Conservation (phyloP, 2,113 vertebrate genomes). For the Trachemys scripta region DNA sequence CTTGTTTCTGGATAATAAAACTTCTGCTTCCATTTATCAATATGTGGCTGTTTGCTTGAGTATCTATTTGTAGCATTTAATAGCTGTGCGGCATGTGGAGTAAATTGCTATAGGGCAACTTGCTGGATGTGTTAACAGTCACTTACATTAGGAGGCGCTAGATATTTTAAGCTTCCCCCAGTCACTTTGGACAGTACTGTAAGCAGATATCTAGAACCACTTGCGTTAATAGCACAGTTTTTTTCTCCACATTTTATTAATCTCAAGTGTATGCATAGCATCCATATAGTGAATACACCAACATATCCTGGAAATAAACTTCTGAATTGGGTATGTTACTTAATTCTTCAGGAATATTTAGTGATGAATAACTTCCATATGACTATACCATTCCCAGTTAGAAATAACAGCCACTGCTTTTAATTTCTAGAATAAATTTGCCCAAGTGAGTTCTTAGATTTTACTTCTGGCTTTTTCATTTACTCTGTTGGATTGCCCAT, state of each 20-base stretch:
- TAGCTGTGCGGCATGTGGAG: slow-evolving; percentile 6
- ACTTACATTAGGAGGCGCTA: not conserved
- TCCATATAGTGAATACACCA: slow-evolving; percentile 23
- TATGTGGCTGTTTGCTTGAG: not conserved
- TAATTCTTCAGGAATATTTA: not conserved
- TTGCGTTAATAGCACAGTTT: not conserved
- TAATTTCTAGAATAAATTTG: slow-evolving; percentile 22
- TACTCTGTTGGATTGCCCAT: not conserved
- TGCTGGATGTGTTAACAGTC: not conserved
- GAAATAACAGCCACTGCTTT: slow-evolving; percentile 24
- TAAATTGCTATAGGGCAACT: not conserved
- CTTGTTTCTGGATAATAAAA: not conserved
- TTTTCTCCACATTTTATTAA: not conserved
- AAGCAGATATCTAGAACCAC: not conserved
- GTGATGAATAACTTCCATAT: not conserved
- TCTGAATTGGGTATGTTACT: not conserved
- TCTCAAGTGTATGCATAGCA: not conserved
- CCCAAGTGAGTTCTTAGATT: slow-evolving; percentile 17
- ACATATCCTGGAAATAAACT: not conserved
- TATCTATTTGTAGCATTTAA: not conserved
- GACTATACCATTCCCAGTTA: not conserved
- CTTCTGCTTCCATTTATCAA: not conserved
- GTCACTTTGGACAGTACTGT: not conserved
- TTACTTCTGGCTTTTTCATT: slow-evolving; percentile 37
- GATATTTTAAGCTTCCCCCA: not conserved